Base-by-base conservation (phyloP, 2,797 vertebrate species). In the Myiotriccus ornatus region DNA sequence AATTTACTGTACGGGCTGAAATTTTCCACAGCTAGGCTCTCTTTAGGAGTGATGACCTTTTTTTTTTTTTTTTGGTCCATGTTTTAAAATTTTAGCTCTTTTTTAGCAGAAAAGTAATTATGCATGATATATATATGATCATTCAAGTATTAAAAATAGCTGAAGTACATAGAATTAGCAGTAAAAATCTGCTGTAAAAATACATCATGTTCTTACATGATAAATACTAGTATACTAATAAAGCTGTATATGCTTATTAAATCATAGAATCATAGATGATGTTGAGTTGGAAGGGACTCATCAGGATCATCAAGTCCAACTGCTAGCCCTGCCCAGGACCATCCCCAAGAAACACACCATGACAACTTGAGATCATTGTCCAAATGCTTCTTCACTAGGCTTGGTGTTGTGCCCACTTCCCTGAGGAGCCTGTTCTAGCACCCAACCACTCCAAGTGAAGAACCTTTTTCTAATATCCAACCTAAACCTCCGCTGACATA, bases 131-230 rank as follows among this genome's bases (percentile, higher is more conserved):
- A 91, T 71, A 69, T 59, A 44, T n/a, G 25, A 59, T 47, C 32
- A 52, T 79, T 92, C 39, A 73, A 19, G 27, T 28, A 59, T 84
- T 87, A 86, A 90, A 89, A 93, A 55, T 49, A 78, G 16, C 37
- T 77, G 34, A 86, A 85, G 30, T 60, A 53, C 20, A 47, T 65
- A 64, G 17, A 70, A 84, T 49, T 64, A 75, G 32, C 12, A 37
- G 23, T n/a, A 80, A 65, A 87, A 84, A 50, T 53, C 18, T 71
- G 23, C 6, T 49, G 9, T 39, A 70, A 88, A 89, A 84, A 70
- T 75, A 74, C n/a, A n/a, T n/a, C n/a, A n/a, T n/a, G 52, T 62
- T 80, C 28, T 55, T 62, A 28, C 11, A 15, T 69, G 22, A 74
- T 18, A 50, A 55, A 43, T 56, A 19, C 28, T 56, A 39, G 44